Base-by-base conservation (phyloP, 1,140 invertebrate genomes). In the Hylaeus anthracinus region DNA sequence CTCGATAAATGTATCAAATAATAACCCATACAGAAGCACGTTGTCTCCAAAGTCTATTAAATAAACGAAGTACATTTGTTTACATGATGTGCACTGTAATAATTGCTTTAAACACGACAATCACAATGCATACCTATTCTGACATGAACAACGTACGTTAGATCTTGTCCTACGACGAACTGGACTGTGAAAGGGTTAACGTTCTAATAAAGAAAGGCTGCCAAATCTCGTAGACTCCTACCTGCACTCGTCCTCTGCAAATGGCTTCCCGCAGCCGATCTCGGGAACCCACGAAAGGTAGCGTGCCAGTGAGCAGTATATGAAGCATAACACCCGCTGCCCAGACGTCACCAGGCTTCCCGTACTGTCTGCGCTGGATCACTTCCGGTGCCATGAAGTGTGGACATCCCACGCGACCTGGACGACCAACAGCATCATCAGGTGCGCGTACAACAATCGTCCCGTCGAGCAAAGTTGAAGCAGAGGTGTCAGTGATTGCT, bases 341-440 rank as follows among this genome's bases (percentile, higher is more conserved):
- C 99, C 98, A 99, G 72, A 99, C 97, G 92, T 99, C 98, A 72
- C 98, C 98, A 0, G 98, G 96, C 91, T 99, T 99, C n/a, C 98
- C 98, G 93, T 99, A 99, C 79, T 97, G 95, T 92, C 97, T 96
- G 88, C 97, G 95, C 71, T 97, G 96, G 43, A 99, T 97, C 79
- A 99, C 97, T 94, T 99, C 99, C 9, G 99, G 99, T 41, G 98
- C 97, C 97, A 99, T 99, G 92, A 98, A 99, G 91, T 98, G 98
- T 41, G 98, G 98, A 81, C 98, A 98, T 64, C 98, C 98, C 67
- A 99, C 97, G 73, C 98, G 96, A 91, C 98, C 97, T 98, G 93
- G 66, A 88, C 72, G 88, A 85, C 43, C 80, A 85, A 88, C 65
- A 82, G 58, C 26, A 72, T 73, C 63, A 69, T 88, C 45, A 88